Base-by-base conservation (phyloP, 2,888 invertebrate genomes). In the Xestia xanthographa region DNA sequence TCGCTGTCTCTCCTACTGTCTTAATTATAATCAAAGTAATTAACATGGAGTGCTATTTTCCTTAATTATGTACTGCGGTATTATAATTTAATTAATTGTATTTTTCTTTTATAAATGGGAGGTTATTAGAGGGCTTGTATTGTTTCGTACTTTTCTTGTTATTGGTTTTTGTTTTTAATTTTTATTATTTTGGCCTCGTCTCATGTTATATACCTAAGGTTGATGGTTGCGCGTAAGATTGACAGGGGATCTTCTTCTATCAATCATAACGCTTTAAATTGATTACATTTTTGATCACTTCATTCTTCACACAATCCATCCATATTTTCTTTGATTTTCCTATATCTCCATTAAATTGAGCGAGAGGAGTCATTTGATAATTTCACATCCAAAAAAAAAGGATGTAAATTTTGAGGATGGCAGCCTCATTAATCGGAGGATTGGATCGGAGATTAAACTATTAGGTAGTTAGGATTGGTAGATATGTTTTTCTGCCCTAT, bases 1-100 rank as follows among this genome's bases (percentile, higher is more conserved):
- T 75, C 65, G 63, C 71, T 77, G 82, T 72, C 75, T 69, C 74
- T 50, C 41, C 53, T 34, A 67, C 69, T 58, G 78, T 73, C 77
- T 80, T 81, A 79, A 85, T 86, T 87, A 81, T 80, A 80, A 87
- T 87, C 77, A 87, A 83, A 85, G 80, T 83, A 81, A 86, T 86
- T 79, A 81, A 73, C 80, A 72, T 66, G 56, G 68, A 85, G 68
- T 76, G 74, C 75, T 69, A 83, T 83, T 80, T 72, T 38, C 78
- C 71, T 71, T 85, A 77, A 83, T 77, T 80, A 76, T 77, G 66
- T 71, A 81, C 79, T 56, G 87, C 43, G 83, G 87, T 83, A 80
- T 80, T 73, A 73, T 83, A 83, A 80, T 87, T 80, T 75, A 76
- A 84, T 80, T 80, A 75, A 76, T 79, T 79, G 63, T 71, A 53